Conservation (phyloP, 2,797 vertebrate genomes). For the Rhinatrema bivittatum region DNA sequence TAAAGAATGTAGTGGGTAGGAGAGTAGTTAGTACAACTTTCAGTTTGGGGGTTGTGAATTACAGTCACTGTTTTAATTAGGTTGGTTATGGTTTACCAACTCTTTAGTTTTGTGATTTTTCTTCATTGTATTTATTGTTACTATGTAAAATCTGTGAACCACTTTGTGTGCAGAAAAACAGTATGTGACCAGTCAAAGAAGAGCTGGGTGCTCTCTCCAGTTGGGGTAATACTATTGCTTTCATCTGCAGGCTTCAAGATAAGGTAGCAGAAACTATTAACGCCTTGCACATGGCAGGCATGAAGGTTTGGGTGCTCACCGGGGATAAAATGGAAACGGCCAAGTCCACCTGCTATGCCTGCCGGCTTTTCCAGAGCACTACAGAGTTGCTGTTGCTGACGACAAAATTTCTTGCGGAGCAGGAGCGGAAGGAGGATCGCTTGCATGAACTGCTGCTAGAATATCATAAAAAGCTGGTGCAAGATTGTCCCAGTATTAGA, state of each 20-base stretch:
- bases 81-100: no score
- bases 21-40: no score
- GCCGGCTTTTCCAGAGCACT: conserved; percentile 81
- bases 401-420: conserved; percentile 65
- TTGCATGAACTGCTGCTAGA: conserved; percentile 82
- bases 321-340: conserved; percentile 98
- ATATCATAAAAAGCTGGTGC: conserved; percentile 80
- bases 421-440: conserved; percentile 64
- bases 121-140: no score
- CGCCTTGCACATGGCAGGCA: conserved; percentile 84
- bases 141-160: no score
- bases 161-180: no score
- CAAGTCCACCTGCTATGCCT: conserved; percentile 92
- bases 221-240: no score
- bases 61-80: no score
- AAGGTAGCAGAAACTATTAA: conserved; percentile 90
- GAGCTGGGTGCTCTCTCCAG: no score
- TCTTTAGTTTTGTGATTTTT: no score
- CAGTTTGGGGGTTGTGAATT: no score
- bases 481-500: conserved; percentile 65
- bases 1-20: no score
- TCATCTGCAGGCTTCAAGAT: conserved; percentile 85
- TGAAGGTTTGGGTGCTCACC: conserved; percentile 94
- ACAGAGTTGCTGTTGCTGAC: conserved; percentile 91
- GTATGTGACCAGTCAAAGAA: no score